These are phyloP conservation scores for Araneus ventricosus DNA, from an alignment of 1,140 invertebrate genomes.

Conservation along the genomic window DNA sequence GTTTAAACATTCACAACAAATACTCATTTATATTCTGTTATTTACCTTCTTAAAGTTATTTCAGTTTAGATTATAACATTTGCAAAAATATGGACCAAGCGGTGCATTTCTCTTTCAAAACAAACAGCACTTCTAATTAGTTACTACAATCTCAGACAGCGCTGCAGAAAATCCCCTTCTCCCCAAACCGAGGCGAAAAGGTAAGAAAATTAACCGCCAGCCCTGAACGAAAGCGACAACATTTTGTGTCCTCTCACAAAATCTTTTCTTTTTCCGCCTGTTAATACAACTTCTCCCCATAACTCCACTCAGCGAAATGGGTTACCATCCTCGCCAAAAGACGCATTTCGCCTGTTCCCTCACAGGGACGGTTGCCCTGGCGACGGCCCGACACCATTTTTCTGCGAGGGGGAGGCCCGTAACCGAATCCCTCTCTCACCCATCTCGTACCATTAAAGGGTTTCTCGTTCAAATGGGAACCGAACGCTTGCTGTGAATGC, in stretches of 20 bases:
- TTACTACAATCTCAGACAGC: no score
- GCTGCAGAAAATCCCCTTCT: background rate
- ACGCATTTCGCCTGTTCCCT: slow-evolving; percentile 31
- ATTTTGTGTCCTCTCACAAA: background rate
- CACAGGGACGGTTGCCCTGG: background rate
- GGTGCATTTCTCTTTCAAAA: no score
- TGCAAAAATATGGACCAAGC: no score
- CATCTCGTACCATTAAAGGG: slow-evolving; percentile 1
- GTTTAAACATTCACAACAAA: no score
- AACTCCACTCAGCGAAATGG: background rate
- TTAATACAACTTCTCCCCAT: slow-evolving; percentile 3
- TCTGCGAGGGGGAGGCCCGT: background rate
- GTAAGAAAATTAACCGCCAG: background rate
- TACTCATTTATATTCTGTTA: no score
- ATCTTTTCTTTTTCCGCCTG: background rate
- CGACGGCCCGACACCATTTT: background rate
- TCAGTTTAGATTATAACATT: no score
- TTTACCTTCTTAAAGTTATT: no score
- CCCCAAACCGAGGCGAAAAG: background rate
- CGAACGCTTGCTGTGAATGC: background rate
- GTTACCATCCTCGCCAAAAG: slow-evolving; percentile 33
- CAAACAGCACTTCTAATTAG: no score
- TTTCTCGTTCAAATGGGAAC: background rate
- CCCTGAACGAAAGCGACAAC: background rate
- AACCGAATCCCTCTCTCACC: background rate